phyloP scores from a whole-genome alignment of 2,888 invertebrate species.

The Hydrotaea cyrtoneurina region DNA sequence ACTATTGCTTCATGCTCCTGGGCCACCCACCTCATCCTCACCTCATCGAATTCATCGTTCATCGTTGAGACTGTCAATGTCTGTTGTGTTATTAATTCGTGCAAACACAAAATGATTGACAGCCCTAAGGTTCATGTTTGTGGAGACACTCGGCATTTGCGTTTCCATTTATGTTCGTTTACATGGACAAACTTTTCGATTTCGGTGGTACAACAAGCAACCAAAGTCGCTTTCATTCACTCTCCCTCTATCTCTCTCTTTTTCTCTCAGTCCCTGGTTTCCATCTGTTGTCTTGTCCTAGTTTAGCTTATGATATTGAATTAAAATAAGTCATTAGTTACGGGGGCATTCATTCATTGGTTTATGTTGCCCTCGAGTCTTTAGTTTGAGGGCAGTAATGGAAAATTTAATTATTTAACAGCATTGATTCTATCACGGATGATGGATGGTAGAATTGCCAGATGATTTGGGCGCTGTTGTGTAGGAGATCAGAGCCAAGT shows the following conservation, averaged over 20 bases:
- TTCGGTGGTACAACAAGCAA: too few species aligned
- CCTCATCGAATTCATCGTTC: not conserved
- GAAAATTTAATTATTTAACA: constrained; percentile 42
- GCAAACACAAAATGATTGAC: constrained; percentile 59
- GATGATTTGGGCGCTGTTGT: not conserved
- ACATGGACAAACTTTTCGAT: not conserved
- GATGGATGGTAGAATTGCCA: constrained; percentile 5
- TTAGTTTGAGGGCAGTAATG: constrained; percentile 4
- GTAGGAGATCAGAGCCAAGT: not conserved
- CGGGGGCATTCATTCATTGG: not conserved
- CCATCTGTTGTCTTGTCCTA: not conserved
- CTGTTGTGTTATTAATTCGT: constrained; percentile 39
- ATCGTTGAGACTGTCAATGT: constrained; percentile 27
- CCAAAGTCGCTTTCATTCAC: not conserved
- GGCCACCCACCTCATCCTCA: too few species aligned
- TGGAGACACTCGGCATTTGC: constrained; percentile 5
- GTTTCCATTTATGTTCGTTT: not conserved
- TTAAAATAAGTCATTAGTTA: constrained; percentile 19
- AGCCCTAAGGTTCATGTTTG: constrained; percentile 42
- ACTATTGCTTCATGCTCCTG: not conserved
- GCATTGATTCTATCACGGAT: constrained; percentile 4
- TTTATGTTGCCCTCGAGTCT: not conserved
- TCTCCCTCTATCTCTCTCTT: not conserved
- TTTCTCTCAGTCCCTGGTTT: too few species aligned
- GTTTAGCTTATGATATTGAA: not conserved